Evolutionary conservation across 1,140 invertebrate species (phyloP), one percentile per base, ranked within the genome.

Genomic region (Holcopasites calliopsidis): DNA sequence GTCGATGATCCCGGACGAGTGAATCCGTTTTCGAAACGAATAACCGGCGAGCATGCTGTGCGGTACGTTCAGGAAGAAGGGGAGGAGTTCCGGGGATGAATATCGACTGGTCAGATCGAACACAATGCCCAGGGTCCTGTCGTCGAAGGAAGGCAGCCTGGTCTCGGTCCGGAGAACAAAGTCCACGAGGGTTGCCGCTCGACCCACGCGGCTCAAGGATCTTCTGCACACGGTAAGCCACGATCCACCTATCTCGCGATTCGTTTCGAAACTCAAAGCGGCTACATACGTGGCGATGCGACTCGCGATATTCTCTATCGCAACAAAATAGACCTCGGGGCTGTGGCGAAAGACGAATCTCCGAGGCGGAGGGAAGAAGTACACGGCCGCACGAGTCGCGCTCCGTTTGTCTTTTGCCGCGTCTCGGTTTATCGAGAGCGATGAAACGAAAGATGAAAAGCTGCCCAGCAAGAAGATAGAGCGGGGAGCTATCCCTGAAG

Each of bases 61-160:
- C 74, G 89, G 88, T 44, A 86, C 88, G 23, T 88, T 90, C 68
- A 86, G 72, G 62, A 87, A 82, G 69, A 88, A 84, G 40, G 84
- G 82, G 60, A 85, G 85, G 23, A 65, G 84, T n/a, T 60, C 79
- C 3, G 87, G 84, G 1, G 88, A 90, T 26, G 89, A 90, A 72
- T 90, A 90, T 78, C 84, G 86, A 60, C 66, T 89, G 60, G 82
- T 89, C 38, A 86, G 82, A 72, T 88, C 85, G 28, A 84, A 64
- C 62, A 72, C 69, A 18, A 74, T 79, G 65, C 85, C 86, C 2
- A 85, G 73, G 42, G 76, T 87, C 35, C 62, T 85, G 31, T 73
- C 80, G 13, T 23, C 42, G 11, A 86, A 83, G 71, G 83, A 89
- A 7, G 55, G 66, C 61, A 64, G 50, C 38, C 26, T 81, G 71